Evolutionary conservation across 2,797 vertebrate species (phyloP), one percentile per base, ranked within the genome.

Genomic region (Mergus octosetaceus): DNA sequence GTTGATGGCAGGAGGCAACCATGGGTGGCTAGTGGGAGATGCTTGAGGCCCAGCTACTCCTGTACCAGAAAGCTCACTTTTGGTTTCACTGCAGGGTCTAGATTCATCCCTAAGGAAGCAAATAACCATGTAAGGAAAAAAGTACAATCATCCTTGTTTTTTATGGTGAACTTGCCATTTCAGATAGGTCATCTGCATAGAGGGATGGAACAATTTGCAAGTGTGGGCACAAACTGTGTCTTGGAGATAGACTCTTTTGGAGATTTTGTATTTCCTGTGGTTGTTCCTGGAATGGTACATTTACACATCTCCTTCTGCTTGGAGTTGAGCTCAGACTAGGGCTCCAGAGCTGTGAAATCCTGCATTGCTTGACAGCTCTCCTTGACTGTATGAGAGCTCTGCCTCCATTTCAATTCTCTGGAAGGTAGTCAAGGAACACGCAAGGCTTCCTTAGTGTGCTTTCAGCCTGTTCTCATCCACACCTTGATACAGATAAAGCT

Each of bases 401-500:
- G 13, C 0, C 0, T 47, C 21, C 20, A 51, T 11, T 9, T 21
- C 27, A 60, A 20, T 9, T n/a, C 21, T 72, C 7, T 10, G 56
- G 47, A 88, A 72, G 27, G 27, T 36, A 60, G 34, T 10, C 38
- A 70, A 4, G 17, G 47, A 49, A 24, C 65, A 47, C 51, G 38
- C 6, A 10, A 65, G 72, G 19, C 2, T 65, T 86, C 17, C 4
- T 5, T 34, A 43, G 12, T 2, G 3, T 24, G 12, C 11, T 75
- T 66, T 57, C 43, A 34, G 30, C 6, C 71, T 8, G 12, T 65
- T 34, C 16, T 51, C 27, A 68, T 45, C 13, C 32, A 14, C 54
- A 9, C 12, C 9, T 22, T 0, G 0, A 18, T 22, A 61, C 5
- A 87, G 27, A 9, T 61, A 36, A 72, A 75, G 21, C 6, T 73